Evolutionary conservation across 2,888 invertebrate species (phyloP).

Genomic region (Pachliopta kotzebuea): DNA sequence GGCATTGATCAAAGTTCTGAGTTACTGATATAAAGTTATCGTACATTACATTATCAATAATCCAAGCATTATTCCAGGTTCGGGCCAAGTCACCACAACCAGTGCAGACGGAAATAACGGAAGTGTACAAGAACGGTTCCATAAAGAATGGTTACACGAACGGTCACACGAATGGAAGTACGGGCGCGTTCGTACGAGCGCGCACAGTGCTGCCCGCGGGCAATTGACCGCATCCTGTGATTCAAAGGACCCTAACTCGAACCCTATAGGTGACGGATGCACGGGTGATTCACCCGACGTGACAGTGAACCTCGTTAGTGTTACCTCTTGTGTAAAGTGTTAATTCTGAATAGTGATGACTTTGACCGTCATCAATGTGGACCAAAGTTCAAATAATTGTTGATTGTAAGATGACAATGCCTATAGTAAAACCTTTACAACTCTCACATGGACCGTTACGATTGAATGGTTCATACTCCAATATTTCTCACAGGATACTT

Average conservation of each 20-base stretch:
- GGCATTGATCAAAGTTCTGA: too few relatives aligned
- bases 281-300: background rate
- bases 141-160: conserved; percentile 66
- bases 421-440: background rate
- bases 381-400: conserved; percentile 26
- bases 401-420: conserved; percentile 13
- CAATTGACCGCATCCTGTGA: conserved; percentile 66
- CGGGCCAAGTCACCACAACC: conserved; percentile 53
- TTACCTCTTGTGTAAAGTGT: conserved; percentile 23
- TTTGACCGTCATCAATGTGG: conserved; percentile 16
- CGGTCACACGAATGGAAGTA: conserved; percentile 52
- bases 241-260: conserved; percentile 40
- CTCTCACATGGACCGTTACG: background rate
- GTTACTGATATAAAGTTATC: too few relatives aligned
- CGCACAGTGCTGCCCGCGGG: conserved; percentile 72
- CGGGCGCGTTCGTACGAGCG: conserved; percentile 51
- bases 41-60: background rate
- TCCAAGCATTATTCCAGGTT: conserved; percentile 42
- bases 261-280: conserved; percentile 36
- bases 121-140: conserved; percentile 59
- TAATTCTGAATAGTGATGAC: conserved; percentile 3
- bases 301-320: conserved; percentile 23
- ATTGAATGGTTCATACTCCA: background rate
- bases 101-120: conserved; percentile 49
- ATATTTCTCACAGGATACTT: background rate